Evolutionary conservation across 2,888 invertebrate genomes (phyloP).

Genomic region (Pyrocoelia pectoralis): DNA sequence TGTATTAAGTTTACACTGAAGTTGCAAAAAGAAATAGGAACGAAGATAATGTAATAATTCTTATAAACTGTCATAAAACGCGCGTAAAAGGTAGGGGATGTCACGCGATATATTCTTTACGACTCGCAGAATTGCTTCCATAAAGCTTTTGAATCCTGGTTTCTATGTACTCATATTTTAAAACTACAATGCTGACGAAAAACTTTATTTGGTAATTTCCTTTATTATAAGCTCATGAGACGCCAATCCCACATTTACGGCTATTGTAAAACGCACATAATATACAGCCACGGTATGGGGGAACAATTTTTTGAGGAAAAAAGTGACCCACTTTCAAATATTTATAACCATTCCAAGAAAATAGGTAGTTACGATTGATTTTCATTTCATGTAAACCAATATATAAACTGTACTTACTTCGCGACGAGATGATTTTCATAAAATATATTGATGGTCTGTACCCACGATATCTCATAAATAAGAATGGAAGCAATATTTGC

Average conservation of each 20-base stretch:
- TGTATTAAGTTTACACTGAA: constrained; percentile 15
- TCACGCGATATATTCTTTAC: constrained; percentile 29
- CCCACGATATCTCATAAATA: constrained; percentile 2
- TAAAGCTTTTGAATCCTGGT: background rate
- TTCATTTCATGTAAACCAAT: constrained; percentile 9
- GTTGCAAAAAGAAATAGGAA: constrained; percentile 14
- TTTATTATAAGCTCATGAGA: background rate
- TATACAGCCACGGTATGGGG: too few species aligned
- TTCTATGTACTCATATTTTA: background rate
- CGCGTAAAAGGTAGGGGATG: constrained; percentile 23
- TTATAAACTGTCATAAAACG: constrained; percentile 27
- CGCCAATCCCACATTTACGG: background rate
- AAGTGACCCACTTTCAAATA: background rate
- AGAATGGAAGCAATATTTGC: background rate
- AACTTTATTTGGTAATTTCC: background rate
- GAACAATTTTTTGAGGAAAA: too few species aligned
- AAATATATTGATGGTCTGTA: background rate
- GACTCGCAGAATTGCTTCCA: constrained; percentile 8
- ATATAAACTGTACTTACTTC: background rate
- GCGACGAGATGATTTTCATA: background rate
- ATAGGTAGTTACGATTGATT: background rate
- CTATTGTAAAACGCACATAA: background rate
- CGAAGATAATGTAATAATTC: constrained; percentile 17
- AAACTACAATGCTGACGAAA: background rate
- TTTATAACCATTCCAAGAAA: background rate